phyloP scores from a whole-genome alignment of 2,113 vertebrate species.

The Vidua chalybeata region DNA sequence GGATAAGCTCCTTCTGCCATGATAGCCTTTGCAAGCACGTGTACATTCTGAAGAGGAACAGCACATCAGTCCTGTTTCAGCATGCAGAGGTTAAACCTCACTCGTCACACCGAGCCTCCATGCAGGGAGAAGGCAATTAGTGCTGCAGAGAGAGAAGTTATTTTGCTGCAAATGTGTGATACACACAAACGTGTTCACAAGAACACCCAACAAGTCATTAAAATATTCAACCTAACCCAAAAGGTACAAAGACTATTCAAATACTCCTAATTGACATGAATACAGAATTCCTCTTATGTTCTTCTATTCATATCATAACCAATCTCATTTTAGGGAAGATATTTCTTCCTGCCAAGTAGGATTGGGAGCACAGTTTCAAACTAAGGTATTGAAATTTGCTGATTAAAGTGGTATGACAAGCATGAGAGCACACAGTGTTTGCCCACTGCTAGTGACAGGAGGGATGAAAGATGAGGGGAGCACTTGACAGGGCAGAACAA shows the following conservation, averaged over 20 bases:
- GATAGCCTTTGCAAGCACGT: accelerated
- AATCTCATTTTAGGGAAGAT: neutral
- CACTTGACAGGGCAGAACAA: neutral
- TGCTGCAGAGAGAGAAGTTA: neutral
- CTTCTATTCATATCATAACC: neutral
- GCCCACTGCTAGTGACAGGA: neutral
- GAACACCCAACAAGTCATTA: neutral
- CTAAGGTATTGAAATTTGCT: neutral
- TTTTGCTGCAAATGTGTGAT: neutral
- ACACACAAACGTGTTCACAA: neutral
- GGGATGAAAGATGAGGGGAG: neutral
- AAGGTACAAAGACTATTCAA: neutral
- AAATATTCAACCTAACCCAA: neutral
- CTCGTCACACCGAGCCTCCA: neutral
- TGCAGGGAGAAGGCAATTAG: neutral
- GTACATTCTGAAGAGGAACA: neutral
- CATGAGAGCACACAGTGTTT: neutral
- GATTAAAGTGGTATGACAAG: neutral
- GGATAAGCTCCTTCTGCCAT: neutral
- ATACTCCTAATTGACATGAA: neutral
- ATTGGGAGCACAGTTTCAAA: neutral
- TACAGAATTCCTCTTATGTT: neutral
- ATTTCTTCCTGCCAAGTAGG: neutral
- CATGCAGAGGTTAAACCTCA: accelerated
- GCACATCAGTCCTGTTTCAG: neutral